phyloP scores from a whole-genome alignment of 64 coral and sea anemone genomes.

The Actinia tenebrosa region DNA sequence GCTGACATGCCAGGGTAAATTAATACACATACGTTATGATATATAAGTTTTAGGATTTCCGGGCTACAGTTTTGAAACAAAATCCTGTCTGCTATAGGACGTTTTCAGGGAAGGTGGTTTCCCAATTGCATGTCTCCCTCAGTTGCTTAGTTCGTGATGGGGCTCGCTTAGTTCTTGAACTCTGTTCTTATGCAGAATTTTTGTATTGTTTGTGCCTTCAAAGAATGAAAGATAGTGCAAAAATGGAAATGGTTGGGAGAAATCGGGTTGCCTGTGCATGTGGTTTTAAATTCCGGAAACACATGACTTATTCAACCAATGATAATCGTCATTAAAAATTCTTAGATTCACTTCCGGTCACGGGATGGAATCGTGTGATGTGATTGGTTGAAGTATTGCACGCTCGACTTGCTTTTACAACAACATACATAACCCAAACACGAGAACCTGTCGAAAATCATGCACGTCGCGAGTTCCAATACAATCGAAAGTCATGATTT shows the following conservation, averaged over 20 bases:
- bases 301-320: not conserved
- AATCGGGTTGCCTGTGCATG: not conserved
- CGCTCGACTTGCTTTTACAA: slow-evolving; percentile 10
- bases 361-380: not conserved
- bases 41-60: no score
- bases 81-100: no score
- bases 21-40: no score
- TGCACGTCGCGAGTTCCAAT: not conserved
- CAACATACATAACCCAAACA: slow-evolving; percentile 4
- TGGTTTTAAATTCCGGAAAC: not conserved
- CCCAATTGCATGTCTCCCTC: no score
- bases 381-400: slow-evolving; percentile 11
- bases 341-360: slow-evolving; percentile 9
- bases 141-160: no score
- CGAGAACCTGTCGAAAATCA: not conserved
- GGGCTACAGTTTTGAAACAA: no score
- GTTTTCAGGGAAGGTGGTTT: no score
- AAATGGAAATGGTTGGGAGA: not conserved
- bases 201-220: no score
- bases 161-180: no score
- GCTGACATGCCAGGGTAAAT: no score
- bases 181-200: no score
- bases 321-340: not conserved
- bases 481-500: not conserved
- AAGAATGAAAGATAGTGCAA: no score